Conservation (phyloP, 2,113 vertebrate genomes). For the Meleagris gallopavo region DNA sequence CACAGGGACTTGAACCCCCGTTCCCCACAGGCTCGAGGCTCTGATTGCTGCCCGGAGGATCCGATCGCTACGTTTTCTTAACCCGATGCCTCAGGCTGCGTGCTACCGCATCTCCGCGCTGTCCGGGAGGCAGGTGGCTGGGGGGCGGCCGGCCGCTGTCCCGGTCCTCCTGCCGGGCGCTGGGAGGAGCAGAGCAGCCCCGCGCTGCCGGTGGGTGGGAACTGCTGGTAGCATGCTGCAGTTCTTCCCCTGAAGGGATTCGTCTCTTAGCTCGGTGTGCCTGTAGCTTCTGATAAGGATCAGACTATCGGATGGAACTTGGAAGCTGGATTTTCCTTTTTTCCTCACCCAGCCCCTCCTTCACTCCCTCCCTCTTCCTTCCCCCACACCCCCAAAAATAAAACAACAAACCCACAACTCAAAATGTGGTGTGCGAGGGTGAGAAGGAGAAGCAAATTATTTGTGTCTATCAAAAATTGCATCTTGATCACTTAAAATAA, state of each 20-base stretch:
- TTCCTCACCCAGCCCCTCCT: too few relatives aligned
- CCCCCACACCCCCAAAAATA: neutral
- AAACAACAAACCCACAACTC: neutral
- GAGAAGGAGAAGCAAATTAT: neutral
- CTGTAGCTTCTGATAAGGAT: neutral
- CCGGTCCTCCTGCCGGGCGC: neutral
- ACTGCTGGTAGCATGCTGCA: neutral
- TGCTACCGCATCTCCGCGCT: neutral
- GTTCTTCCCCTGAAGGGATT: neutral
- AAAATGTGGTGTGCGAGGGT: too few relatives aligned
- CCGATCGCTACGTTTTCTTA: neutral
- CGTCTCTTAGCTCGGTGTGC: neutral
- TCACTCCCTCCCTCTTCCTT: too few relatives aligned
- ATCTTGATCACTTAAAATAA: neutral
- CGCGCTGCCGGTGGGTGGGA: neutral
- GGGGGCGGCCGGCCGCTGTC: neutral
- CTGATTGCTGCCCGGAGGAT: neutral
- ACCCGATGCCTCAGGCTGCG: neutral
- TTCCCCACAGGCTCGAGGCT: neutral
- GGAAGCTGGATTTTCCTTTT: neutral
- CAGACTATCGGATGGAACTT: neutral
- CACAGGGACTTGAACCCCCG: neutral
- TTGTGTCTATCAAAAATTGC: neutral
- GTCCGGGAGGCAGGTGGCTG: neutral
- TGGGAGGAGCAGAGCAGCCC: neutral